Evolutionary conservation across 2,888 invertebrate species (phyloP), one percentile per base, ranked within the genome.

Genomic region (Sesamia inferens): DNA sequence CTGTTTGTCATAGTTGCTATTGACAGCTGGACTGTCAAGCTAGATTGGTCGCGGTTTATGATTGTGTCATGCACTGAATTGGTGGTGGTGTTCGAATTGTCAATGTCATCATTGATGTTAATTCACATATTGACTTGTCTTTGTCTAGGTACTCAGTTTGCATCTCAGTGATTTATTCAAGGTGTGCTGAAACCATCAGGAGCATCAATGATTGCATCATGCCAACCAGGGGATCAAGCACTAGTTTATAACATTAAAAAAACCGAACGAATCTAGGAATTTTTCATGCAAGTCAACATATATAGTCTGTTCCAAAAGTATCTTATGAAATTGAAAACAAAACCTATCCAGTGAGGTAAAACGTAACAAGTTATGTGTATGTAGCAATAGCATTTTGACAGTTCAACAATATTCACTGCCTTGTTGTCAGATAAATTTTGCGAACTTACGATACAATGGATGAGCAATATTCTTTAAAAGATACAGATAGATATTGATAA

Each of bases 1-100:
- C 87, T 77, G 88, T 89, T 86, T 88, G 89, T 89, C 90, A 88
- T 86, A 87, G 86, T 88, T 88, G 64, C 84, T 88, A 86, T 87
- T 88, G 88, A 88, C 86, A 85, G 79, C 78, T 31, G 59, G 66
- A 72, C 64, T 81, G 85, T 86, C 85, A 85, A 8, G 13, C 77
- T 85, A 77, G 83, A 85, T 85, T 85, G 85, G 73, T 65, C 66
- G 78, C 71, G 68, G 76, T 81, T 81, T 80, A 69, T 69, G 73
- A 82, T 61, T 79, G 83, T 80, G 83, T 80, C 83, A 82, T 74
- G 62, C 5, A n/a, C 62, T 51, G 74, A 80, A 80, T 79, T 80
- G 83, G 79, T 68, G 78, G 68, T 63, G n/a, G n/a, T 51, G 66
- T 63, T 69, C 13, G 66, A 79, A 48, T 58, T 78, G 78, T 69